Percentiles rank a stretch among this genome's conserved stretches.
Evolutionary conservation across 2,797 vertebrate species (phyloP).

Genomic region (Sebastes umbrosus): DNA sequence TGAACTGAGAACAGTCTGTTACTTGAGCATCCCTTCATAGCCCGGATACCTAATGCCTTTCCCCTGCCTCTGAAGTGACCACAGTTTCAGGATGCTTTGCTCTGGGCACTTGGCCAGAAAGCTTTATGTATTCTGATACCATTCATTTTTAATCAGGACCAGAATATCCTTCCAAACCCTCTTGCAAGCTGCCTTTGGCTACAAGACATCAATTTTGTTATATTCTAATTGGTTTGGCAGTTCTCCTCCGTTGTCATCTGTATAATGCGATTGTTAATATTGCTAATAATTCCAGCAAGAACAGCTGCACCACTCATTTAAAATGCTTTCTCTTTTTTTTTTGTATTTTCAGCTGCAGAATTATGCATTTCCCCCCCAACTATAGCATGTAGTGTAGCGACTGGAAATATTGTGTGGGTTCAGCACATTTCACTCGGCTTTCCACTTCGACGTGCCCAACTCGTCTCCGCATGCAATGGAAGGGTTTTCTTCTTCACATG

Average conservation of each 20-base stretch:
- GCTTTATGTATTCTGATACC: conserved; percentile 82
- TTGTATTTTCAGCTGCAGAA: conserved; percentile 37
- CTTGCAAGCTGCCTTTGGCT: conserved; percentile 57
- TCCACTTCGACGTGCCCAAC: conserved; percentile 35
- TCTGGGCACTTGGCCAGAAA: conserved; percentile 76
- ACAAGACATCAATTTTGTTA: conserved; percentile 54
- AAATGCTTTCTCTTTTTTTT: neutral
- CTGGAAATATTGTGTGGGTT: conserved; percentile 55
- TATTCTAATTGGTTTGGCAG: conserved; percentile 66
- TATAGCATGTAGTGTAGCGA: conserved; percentile 8
- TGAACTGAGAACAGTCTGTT: conserved; percentile 77
- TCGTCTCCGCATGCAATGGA: conserved; percentile 33
- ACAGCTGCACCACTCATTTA: conserved; percentile 22
- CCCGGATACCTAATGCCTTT: conserved; percentile 75
- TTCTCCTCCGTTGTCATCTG: conserved; percentile 39
- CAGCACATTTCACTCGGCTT: conserved; percentile 66
- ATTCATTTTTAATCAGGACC: conserved; percentile 83
- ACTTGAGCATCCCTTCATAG: conserved; percentile 76
- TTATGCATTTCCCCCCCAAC: conserved; percentile 22
- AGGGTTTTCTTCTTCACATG: conserved; percentile 56
- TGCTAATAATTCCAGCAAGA: conserved; percentile 30
- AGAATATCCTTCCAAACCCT: conserved; percentile 73
- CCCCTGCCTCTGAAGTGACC: conserved; percentile 78
- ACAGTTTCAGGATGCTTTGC: conserved; percentile 78
- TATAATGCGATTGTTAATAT: conserved; percentile 50